These are phyloP conservation scores for Channallabes apus DNA, from an alignment of 2,797 vertebrate genomes.

Conservation along the genomic window DNA sequence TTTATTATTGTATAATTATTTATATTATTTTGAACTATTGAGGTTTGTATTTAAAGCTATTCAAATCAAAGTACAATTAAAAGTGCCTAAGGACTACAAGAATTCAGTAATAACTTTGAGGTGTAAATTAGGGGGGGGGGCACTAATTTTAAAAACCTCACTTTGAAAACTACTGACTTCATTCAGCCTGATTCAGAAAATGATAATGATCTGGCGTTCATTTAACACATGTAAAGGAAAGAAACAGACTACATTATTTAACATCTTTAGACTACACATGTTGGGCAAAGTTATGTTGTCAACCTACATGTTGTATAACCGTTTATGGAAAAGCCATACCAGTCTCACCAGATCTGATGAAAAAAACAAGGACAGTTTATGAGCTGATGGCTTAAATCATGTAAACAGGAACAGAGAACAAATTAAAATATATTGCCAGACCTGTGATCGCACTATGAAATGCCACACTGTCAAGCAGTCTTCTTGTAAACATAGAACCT, in stretches of 20 bases:
- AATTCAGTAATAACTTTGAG: neutral
- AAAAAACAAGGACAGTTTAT: neutral
- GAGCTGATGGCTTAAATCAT: neutral
- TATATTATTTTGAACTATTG: neutral
- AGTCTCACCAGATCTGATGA: neutral
- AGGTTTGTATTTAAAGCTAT: neutral
- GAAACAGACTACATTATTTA: neutral
- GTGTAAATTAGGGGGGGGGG: neutral
- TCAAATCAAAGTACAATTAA: neutral
- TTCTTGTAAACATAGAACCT: neutral
- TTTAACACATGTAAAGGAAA: neutral
- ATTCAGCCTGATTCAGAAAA: neutral
- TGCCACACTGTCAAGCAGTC: neutral
- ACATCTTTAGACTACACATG: neutral
- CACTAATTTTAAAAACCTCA: neutral
- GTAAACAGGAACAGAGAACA: neutral
- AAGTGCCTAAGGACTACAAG: neutral
- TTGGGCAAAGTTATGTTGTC: neutral
- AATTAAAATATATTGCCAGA: neutral
- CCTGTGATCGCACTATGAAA: neutral
- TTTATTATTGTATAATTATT: neutral
- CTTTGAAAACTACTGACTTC: neutral
- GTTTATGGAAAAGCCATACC: neutral
- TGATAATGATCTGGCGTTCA: neutral
- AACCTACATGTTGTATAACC: neutral